Evolutionary conservation across 2,888 invertebrate species (phyloP).

Genomic region (Sphecodes monilicornis): DNA sequence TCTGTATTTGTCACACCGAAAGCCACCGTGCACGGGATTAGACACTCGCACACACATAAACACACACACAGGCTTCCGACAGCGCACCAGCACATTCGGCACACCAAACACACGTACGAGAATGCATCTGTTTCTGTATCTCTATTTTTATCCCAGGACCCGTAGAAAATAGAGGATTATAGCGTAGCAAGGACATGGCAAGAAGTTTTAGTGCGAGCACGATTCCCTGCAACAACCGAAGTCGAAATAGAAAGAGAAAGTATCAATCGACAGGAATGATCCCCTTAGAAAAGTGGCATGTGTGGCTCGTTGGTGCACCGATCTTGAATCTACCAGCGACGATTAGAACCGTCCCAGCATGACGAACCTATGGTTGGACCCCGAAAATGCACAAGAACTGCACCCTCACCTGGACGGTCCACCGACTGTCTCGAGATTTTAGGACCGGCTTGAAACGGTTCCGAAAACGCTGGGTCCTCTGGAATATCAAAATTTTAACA

Average conservation of each 20-base stretch:
- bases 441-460: not conserved
- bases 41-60: slow-evolving; percentile 21
- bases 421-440: not conserved
- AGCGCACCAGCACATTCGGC: slow-evolving; percentile 39
- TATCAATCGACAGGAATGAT: not conserved
- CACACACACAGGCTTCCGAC: slow-evolving; percentile 37
- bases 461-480: not conserved
- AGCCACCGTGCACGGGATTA: slow-evolving; percentile 28
- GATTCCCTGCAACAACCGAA: not conserved
- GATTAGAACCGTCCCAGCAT: slow-evolving; percentile 25
- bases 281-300: slow-evolving; percentile 34
- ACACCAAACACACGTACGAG: slow-evolving; percentile 18
- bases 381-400: not conserved
- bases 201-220: slow-evolving; percentile 27
- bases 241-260: not conserved
- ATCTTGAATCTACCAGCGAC: not conserved
- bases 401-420: not conserved
- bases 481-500: too few relatives aligned
- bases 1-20: slow-evolving; percentile 5
- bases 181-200: not conserved
- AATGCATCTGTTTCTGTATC: not conserved
- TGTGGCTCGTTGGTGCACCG: slow-evolving; percentile 11
- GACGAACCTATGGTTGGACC: not conserved
- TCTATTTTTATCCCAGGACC: not conserved
- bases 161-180: slow-evolving; percentile 7